These are phyloP conservation scores for Yponomeuta evonymella DNA, from an alignment of 2,888 invertebrate species.

Conservation along the genomic window DNA sequence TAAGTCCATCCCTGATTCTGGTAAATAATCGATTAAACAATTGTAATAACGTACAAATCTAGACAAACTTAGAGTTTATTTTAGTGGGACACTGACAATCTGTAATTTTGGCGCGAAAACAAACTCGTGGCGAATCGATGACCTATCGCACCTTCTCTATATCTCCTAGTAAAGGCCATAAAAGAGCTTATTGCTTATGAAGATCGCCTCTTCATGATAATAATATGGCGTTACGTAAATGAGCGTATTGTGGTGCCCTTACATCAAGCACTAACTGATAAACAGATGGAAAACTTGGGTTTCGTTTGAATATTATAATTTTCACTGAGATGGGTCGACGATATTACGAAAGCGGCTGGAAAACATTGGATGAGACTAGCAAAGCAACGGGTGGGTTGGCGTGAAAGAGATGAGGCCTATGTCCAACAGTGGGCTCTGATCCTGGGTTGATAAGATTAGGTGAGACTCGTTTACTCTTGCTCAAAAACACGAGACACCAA, in stretches of 20 bases:
- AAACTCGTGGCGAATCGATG: neutral
- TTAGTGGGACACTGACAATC: too few relatives aligned
- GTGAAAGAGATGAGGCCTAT: too few relatives aligned
- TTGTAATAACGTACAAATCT: neutral
- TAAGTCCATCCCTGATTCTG: neutral
- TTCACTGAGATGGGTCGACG: too few relatives aligned
- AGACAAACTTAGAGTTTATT: too few relatives aligned
- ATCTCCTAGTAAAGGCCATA: slow-evolving; percentile 3
- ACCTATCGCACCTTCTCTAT: slow-evolving; percentile 5
- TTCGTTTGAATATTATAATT: neutral
- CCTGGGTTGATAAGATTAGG: too few relatives aligned
- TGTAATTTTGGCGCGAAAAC: too few relatives aligned
- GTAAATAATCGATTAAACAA: neutral
- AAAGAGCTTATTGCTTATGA: neutral
- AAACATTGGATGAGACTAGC: too few relatives aligned
- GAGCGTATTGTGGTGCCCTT: slow-evolving; percentile 1
- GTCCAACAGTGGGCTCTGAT: too few relatives aligned
- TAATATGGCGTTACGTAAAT: slow-evolving; percentile 13
- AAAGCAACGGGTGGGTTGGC: too few relatives aligned
- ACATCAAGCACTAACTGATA: neutral
- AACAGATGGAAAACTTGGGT: neutral
- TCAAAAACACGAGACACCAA: too few relatives aligned
- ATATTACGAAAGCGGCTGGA: too few relatives aligned
- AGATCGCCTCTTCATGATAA: slow-evolving; percentile 5
- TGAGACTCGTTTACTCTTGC: too few relatives aligned